A percentile compares a stretch with the other conserved stretches of the same genome.
Conservation (phyloP, 2,113 vertebrate genomes). For the Regulus satrapa region DNA sequence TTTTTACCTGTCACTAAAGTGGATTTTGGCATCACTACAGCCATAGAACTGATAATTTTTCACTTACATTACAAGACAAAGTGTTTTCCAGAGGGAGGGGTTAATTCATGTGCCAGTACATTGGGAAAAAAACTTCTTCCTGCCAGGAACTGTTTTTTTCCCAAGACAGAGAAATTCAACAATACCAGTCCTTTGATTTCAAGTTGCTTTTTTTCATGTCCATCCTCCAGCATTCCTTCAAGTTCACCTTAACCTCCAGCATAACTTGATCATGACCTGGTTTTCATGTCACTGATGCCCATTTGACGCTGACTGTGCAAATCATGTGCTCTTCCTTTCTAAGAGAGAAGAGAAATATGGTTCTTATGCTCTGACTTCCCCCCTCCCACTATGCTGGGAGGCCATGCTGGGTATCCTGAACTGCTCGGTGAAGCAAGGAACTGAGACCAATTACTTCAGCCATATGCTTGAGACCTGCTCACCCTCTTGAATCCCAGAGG, state of each 20-base stretch:
- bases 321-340: accelerated
- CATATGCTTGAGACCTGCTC: background rate
- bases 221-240: background rate
- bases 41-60: background rate
- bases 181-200: background rate
- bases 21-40: background rate
- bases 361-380: background rate
- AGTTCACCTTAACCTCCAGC: background rate
- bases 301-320: background rate
- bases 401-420: background rate
- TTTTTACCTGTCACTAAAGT: background rate
- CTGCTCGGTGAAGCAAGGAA: background rate
- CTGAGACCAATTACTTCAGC: background rate
- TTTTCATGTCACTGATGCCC: background rate
- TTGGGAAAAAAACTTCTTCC: background rate
- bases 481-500: background rate
- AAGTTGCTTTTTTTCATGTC: background rate
- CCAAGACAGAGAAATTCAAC: background rate
- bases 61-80: background rate
- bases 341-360: background rate
- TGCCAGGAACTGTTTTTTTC: background rate
- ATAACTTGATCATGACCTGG: background rate
- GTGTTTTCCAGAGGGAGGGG: background rate
- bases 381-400: background rate
- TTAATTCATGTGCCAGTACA: background rate